phyloP scores from a whole-genome alignment of 2,113 vertebrate species.

The Dromaius novaehollandiae region DNA sequence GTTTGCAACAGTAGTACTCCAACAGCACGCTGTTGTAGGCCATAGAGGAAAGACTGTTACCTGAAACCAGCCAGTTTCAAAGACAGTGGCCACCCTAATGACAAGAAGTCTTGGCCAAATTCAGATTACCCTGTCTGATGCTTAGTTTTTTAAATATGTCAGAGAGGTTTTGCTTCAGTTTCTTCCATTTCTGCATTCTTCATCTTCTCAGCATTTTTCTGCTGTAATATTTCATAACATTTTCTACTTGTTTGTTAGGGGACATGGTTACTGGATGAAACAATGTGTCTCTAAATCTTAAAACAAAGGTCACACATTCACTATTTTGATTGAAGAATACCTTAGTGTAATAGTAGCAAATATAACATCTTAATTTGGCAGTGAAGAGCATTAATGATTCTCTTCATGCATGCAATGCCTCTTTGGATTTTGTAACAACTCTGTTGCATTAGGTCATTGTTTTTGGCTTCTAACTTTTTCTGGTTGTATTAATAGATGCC shows the following conservation, averaged over 20 bases:
- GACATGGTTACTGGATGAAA: background rate
- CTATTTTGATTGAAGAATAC: rapidly evolving
- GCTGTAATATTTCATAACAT: background rate
- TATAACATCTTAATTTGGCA: background rate
- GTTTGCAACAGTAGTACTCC: background rate
- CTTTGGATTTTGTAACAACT: background rate
- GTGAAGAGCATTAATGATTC: rapidly evolving
- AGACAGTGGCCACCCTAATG: background rate
- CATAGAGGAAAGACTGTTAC: background rate
- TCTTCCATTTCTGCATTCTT: background rate
- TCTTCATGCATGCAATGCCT: background rate
- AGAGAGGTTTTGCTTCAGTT: background rate
- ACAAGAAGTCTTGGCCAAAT: background rate
- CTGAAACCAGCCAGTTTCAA: rapidly evolving
- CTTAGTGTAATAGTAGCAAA: background rate
- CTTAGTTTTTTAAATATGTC: background rate
- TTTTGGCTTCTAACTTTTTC: background rate
- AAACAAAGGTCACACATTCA: background rate
- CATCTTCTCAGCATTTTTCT: background rate
- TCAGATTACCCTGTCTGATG: background rate
- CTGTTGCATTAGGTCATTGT: background rate
- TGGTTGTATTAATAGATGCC: background rate
- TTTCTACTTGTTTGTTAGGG: too few relatives aligned
- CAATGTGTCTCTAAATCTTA: background rate
- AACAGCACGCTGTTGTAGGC: background rate